Evolutionary conservation across 35 echinoderm and acorn worm genomes (phyloP), one percentile per base, ranked within the genome.

Genomic region (Apostichopus californicus): DNA sequence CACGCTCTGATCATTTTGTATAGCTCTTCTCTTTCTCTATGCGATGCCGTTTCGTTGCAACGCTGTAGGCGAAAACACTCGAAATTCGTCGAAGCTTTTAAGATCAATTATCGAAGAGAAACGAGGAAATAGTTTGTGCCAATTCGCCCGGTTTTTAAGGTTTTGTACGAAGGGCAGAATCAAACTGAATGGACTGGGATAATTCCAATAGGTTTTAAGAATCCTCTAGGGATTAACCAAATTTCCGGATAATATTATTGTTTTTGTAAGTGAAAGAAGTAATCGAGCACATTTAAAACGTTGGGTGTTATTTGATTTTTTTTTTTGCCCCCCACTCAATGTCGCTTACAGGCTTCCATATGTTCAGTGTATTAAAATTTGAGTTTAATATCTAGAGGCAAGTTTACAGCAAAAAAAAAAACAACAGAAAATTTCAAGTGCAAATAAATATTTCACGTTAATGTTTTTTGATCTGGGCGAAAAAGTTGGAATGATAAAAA

Each of bases 171-270:
- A 75, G 71, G 71, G 20, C 13, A 22, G 71, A 75, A 75, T 75
- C 71, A 75, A 75, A 75, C n/a, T 18, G 71, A 75, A 75, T 22
- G 14, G 71, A 75, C 71, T 75, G 71, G n/a, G n/a, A 75, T 20
- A 6, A 18, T 20, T 75, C 21, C 71, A 20, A 75, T 20, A 22
- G 71, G 15, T 75, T 75, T 75, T 75, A 75, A 75, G 71, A 22
- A 75, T 75, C 71, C 71, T 75, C 71, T 75, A 13, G 71, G 71
- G 71, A 75, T 75, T 75, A 75, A 6, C 71, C 71, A 75, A 75
- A 75, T 75, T 75, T 75, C 71, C 71, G 71, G 15, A 75, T 75
- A 75, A 18, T 75, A 22, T 75, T 75, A n/a, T 75, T n/a, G 64
- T 68, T 68, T 68, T 75, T 75, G 3, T 75, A 75, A 75, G 71